Evolutionary conservation across 2,113 vertebrate species (phyloP), one percentile per base, ranked within the genome.

Genomic region (Condylura cristata): DNA sequence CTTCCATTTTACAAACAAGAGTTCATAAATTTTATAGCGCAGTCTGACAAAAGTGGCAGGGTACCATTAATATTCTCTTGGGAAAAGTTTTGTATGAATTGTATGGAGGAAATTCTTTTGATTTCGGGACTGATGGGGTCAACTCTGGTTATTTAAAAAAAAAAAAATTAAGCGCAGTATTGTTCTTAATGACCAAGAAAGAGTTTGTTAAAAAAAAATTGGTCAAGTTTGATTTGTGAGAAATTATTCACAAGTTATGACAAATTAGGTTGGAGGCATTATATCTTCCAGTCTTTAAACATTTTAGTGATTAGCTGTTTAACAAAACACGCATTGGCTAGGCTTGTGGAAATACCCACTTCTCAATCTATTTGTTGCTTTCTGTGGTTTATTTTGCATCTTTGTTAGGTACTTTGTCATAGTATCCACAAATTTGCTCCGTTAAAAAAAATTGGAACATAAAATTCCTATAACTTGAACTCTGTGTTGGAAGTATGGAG

Each of bases 401-500:
- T 44, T 53, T 39, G 18, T 51, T 68, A 70, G 37, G 1, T 58
- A 39, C 66, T 95, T 90, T 81, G 48, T 88, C 41, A 1, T 72
- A 51, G 17, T 17, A 39, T 76, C 30, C 26, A 44, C 9, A 60
- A 4, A 9, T 91, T 81, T 93, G 22, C 37, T 70, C 56, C 53
- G 20, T 48, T 34, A 3, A 26, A 61, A 56, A 72, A 32, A 90
- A 48, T 76, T 75, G 76, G 26, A 51, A 71, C n/a, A 48, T 80
- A 51, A 84, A 92, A 90, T 37, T 71, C 86, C 6, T 72, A 28
- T 51, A 95, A 86, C 92, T 95, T 94, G 81, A 91, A 83, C 92
- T 92, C 91, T 95, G 88, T 44, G 56, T 96, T 44, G 90, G 37
- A 89, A 92, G 17, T 41, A 48, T 74, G 95, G 76, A 22, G 90